Evolutionary conservation across 2,888 invertebrate genomes (phyloP), one percentile per base, ranked within the genome.

Genomic region (Protophormia terraenovae): DNA sequence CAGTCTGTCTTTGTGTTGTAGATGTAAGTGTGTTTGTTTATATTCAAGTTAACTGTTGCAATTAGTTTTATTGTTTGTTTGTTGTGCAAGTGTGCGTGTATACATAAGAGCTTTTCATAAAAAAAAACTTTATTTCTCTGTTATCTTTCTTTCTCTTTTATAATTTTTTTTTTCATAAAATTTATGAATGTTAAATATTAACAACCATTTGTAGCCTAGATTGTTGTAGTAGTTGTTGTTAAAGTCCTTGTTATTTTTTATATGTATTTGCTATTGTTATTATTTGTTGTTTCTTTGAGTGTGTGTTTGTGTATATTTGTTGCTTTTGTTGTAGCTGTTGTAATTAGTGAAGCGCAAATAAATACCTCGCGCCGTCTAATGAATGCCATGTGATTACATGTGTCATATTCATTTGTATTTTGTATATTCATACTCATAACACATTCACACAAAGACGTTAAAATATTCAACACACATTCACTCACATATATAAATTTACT

Each of bases 291-390:
- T 64, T 32, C 32, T 84, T 83, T 78, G 85, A 83, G 16, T 86
- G 87, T 82, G 73, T 55, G 29, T 55, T 1, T 53, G 53, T 64
- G 38, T 66, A 27, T 27, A 6, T 53, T 35, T 45, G 24, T 35
- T 55, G 27, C 14, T 53, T 12, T 24, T n/a, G n/a, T 69, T 82
- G 77, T 60, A 41, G 58, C 47, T 79, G 89, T 87, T 89, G 90
- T 88, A 90, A 88, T 89, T 90, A 90, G 90, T 90, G 90, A 89
- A 89, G 90, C 90, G 87, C 89, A 89, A 89, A 89, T 89, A 90
- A 90, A 89, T 89, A 85, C 78, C 82, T 85, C 85, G 85, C 84
- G 84, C 78, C 89, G 87, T 89, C 89, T 90, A 89, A 90, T 89
- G 88, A 90, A 89, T 88, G 86, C 80, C 86, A 80, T 82, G 71